Conservation (phyloP, 2,888 invertebrate genomes). For the Drosophila anomelani region DNA sequence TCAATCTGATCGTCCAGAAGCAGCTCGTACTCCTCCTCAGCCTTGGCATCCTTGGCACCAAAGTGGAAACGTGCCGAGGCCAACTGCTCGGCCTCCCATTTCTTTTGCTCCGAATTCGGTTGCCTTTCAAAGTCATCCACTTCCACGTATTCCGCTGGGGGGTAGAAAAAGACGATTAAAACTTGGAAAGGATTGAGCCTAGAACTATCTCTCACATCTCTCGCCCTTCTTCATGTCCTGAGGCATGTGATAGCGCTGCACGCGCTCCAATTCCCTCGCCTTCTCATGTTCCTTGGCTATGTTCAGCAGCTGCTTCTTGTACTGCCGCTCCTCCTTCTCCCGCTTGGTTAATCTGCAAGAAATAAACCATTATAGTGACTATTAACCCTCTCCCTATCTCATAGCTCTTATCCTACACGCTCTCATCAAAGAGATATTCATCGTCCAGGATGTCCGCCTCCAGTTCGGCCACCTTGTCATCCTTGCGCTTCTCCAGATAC, state of each 20-base stretch:
- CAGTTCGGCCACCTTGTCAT: conserved; percentile 97
- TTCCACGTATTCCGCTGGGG: conserved; percentile 90
- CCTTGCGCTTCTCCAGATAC: conserved; percentile 97
- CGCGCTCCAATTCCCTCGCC: conserved; percentile 95
- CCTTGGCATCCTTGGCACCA: conserved; percentile 94
- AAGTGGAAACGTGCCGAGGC: conserved; percentile 96
- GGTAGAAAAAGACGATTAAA: background rate
- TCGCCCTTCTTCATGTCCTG: conserved; percentile 92
- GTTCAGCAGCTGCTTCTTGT: conserved; percentile 95
- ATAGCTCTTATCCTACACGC: conserved; percentile 87
- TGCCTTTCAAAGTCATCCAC: conserved; percentile 94
- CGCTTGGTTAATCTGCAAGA: conserved; percentile 91
- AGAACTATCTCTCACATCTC: conserved; percentile 84
- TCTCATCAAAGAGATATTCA: conserved; percentile 96
- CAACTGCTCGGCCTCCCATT: conserved; percentile 99
- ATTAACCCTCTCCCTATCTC: accelerated
- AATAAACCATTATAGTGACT: background rate
- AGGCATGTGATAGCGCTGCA: conserved; percentile 98
- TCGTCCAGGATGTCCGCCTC: conserved; percentile 98
- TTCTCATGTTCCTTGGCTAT: conserved; percentile 98
- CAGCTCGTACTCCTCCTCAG: conserved; percentile 94
- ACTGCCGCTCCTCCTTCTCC: conserved; percentile 93
- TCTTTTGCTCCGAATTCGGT: conserved; percentile 93
- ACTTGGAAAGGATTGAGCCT: background rate
- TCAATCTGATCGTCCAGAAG: conserved; percentile 98